Evolutionary conservation across 2,113 vertebrate species (phyloP).

Genomic region (Glareola pratincola): DNA sequence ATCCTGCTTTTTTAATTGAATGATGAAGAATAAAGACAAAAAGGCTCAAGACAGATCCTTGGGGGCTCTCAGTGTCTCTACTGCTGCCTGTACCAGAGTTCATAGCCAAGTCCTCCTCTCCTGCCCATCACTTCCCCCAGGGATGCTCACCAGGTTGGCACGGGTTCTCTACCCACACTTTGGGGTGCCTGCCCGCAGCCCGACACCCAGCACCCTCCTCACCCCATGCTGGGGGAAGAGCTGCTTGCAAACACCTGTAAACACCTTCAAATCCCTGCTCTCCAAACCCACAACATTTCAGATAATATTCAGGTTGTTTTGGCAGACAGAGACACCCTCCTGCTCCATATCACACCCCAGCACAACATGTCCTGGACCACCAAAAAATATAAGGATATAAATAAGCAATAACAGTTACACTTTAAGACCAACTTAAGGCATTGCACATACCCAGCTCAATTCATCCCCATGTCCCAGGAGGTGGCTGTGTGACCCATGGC

Average conservation of each 20-base stretch:
- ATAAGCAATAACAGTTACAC: background rate
- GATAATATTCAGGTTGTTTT: no score
- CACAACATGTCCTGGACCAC: rapidly evolving
- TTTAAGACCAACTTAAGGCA: background rate
- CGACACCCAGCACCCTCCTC: background rate
- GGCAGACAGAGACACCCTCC: background rate
- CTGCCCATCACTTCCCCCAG: background rate
- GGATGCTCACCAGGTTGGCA: background rate
- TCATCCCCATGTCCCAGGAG: background rate
- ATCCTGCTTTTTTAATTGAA: background rate
- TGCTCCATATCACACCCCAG: background rate
- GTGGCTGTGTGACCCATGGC: rapidly evolving
- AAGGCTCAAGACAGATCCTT: background rate
- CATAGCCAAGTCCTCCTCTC: background rate
- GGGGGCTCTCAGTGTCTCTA: background rate
- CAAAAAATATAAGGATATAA: background rate
- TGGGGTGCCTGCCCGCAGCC: rapidly evolving
- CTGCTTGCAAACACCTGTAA: background rate
- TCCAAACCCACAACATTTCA: background rate
- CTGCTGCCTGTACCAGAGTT: background rate
- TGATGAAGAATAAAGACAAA: background rate
- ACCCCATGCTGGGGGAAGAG: background rate
- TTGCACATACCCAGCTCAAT: background rate
- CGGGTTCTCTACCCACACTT: rapidly evolving
- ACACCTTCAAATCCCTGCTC: background rate